phyloP scores from a whole-genome alignment of 2,113 vertebrate species.

The Nannobrachium achirus region DNA sequence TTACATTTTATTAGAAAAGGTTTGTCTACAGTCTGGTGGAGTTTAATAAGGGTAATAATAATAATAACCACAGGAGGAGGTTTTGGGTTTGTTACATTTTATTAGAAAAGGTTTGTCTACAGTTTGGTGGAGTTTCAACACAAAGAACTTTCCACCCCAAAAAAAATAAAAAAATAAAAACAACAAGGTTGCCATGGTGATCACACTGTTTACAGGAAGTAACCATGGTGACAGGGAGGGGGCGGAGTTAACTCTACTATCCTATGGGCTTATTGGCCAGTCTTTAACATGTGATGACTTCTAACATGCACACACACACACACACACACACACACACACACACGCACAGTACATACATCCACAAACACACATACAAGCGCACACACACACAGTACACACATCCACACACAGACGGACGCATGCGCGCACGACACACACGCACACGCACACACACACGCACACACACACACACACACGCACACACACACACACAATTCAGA shows the following conservation, averaged over 20 bases:
- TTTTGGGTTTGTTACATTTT: too few species aligned
- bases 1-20: too few species aligned
- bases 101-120: too few species aligned
- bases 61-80: too few species aligned
- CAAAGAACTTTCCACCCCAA: too few species aligned
- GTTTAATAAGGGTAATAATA: too few species aligned
- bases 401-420: neutral
- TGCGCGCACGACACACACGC: conserved; percentile 5
- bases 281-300: conserved; percentile 43
- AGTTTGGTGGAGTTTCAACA: too few species aligned
- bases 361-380: neutral
- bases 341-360: neutral
- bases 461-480: conserved; percentile 4
- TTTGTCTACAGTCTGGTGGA: too few species aligned
- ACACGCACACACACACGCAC: conserved; percentile 32
- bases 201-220: conserved; percentile 6
- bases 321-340: neutral
- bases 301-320: conserved; percentile 26
- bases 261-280: conserved; percentile 35
- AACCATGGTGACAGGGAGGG: conserved; percentile 54
- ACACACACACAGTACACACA: neutral
- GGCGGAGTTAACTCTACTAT: conserved; percentile 35
- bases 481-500: too few species aligned
- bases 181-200: conserved; percentile 3
- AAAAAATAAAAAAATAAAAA: too few species aligned